Conservation (phyloP, 2,888 invertebrate species). For the Macaria notata region DNA sequence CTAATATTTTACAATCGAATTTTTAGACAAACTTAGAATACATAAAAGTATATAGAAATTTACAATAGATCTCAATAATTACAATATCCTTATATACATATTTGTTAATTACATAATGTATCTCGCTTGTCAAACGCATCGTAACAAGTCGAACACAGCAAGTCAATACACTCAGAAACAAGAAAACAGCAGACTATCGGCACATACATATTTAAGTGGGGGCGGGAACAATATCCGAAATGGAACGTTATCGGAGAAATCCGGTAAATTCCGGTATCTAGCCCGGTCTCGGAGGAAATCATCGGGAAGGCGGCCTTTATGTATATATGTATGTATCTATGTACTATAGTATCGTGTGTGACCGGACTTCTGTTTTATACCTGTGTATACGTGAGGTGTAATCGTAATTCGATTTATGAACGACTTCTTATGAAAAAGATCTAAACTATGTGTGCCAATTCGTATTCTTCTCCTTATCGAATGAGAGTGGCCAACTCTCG, state of each 20-base stretch:
- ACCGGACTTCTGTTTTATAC: slow-evolving; percentile 74
- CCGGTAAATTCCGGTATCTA: slow-evolving; percentile 72
- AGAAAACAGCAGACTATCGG: slow-evolving; percentile 54
- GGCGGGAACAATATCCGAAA: slow-evolving; percentile 73
- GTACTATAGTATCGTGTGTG: slow-evolving; percentile 71
- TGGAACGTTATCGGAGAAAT: slow-evolving; percentile 81
- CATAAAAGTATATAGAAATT: too few species aligned
- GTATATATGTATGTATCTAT: slow-evolving; percentile 81
- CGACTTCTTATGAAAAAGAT: too few species aligned
- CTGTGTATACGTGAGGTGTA: slow-evolving; percentile 70
- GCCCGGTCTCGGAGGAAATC: slow-evolving; percentile 88
- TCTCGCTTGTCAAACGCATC: too few species aligned
- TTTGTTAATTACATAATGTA: too few species aligned
- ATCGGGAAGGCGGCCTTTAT: slow-evolving; percentile 89
- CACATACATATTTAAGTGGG: slow-evolving; percentile 68
- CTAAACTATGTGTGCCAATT: too few species aligned
- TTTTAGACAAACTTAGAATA: too few species aligned
- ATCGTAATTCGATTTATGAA: slow-evolving; percentile 41
- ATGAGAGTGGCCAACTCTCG: too few species aligned
- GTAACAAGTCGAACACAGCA: background rate
- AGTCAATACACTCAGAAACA: slow-evolving; percentile 32
- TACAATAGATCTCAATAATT: too few species aligned
- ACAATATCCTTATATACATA: too few species aligned
- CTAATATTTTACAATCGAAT: too few species aligned
- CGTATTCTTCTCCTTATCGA: too few species aligned